Evolutionary conservation across 2,797 vertebrate genomes (phyloP), one percentile per base, ranked within the genome.

Genomic region (Pipistrellus kuhlii): DNA sequence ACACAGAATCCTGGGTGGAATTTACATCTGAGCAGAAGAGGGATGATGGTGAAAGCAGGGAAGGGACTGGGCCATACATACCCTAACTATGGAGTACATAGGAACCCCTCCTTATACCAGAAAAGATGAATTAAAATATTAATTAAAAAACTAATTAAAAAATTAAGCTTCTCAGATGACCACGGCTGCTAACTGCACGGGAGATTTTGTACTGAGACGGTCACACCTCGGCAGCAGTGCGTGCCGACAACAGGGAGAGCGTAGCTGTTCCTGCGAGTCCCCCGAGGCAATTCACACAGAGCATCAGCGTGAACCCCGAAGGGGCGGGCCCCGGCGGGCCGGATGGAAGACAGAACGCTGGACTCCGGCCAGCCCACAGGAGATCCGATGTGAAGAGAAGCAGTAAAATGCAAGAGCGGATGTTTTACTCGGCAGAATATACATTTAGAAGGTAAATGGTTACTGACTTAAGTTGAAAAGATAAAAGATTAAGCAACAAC

Each of bases 391-490:
- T 25, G 23, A n/a, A 9, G 30, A 94, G 90, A 62, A 57, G 25
- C 41, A 86, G 55, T 27, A 41, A 88, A 90, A 86, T 35, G 78
- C 0, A 30, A 62, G 8, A 7, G 48, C 9, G 82, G 93, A 64
- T 27, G 59, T 84, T 92, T 86, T 13, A 48, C 57, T 38, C 25
- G 14, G 35, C 11, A 93, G 44, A 51, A 87, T 59, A 68, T 38
- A 76, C n/a, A 30, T 21, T 80, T 32, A 73, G 59, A 92, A 88
- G 30, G 55, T 62, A 84, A 85, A 85, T 32, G 78, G 18, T 55
- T 88, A 91, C 11, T 35, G 38, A 62, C 75, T 81, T 85, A 73
- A 90, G 32, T n/a, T 57, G 35, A 66, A 76, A 68, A 69, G 23
- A 68, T 38, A 12, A 51, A 83, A 72, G 41, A 64, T 38, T 62